These are phyloP conservation scores for Conger conger DNA, from an alignment of 2,113 vertebrate genomes.

Conservation along the genomic window DNA sequence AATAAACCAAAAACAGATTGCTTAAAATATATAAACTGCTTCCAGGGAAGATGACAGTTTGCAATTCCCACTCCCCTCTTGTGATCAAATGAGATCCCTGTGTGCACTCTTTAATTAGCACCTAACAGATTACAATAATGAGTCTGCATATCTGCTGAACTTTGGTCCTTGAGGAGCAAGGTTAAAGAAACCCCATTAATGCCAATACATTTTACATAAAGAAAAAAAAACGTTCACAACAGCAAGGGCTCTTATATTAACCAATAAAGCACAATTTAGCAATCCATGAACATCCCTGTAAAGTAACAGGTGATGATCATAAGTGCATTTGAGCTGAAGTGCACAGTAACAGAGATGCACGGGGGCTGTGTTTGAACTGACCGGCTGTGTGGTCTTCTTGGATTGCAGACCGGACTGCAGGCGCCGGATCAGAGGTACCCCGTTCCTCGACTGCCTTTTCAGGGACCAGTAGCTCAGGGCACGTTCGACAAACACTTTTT, in stretches of 20 bases:
- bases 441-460: constrained; percentile 92
- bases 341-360: neutral
- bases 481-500: constrained; percentile 89
- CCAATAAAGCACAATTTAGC: neutral
- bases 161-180: neutral
- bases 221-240: neutral
- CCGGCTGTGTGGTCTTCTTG: constrained; percentile 76
- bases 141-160: neutral
- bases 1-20: constrained; percentile 13
- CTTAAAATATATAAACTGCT: neutral
- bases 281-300: too few species aligned
- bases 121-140: neutral
- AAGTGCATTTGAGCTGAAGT: neutral
- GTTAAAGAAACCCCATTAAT: neutral
- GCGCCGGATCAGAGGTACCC: constrained; percentile 88
- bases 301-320: neutral
- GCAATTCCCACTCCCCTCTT: too few species aligned
- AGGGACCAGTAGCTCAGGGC: constrained; percentile 95
- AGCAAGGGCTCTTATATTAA: neutral
- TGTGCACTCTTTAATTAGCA: neutral
- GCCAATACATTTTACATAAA: neutral
- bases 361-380: constrained; percentile 49
- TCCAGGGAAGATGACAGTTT: neutral
- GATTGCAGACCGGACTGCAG: constrained; percentile 89
- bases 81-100: too few species aligned